Evolutionary conservation across 2,113 vertebrate species (phyloP).

Genomic region (Corvus hawaiiensis): DNA sequence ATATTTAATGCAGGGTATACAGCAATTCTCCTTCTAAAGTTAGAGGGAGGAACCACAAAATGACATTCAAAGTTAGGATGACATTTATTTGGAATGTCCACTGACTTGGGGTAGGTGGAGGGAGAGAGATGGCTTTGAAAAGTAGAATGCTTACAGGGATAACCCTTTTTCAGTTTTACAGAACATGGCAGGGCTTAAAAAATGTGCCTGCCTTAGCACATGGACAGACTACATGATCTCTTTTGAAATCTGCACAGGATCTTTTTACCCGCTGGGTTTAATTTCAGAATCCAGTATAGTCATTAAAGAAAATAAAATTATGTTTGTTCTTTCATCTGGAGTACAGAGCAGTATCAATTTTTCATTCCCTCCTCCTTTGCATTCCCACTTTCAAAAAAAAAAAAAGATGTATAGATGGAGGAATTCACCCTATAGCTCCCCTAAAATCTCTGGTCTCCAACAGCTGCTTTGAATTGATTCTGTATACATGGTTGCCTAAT

Average conservation of each 20-base stretch:
- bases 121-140: conserved; percentile 4
- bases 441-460: background rate
- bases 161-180: conserved; percentile 30
- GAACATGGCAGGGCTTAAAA: conserved; percentile 7
- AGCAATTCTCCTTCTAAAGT: conserved; percentile 6
- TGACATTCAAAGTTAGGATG: conserved; percentile 24
- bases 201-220: conserved; percentile 45
- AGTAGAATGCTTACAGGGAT: conserved; percentile 16
- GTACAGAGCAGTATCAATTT: conserved; percentile 19
- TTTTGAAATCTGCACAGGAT: conserved; percentile 61
- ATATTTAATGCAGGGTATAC: conserved; percentile 1
- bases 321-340: conserved; percentile 41
- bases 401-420: background rate
- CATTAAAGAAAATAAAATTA: conserved; percentile 55
- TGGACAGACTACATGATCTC: conserved; percentile 43
- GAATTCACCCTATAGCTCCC: conserved; percentile 22
- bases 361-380: conserved; percentile 53
- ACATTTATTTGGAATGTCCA: conserved; percentile 40
- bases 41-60: conserved; percentile 2
- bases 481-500: background rate
- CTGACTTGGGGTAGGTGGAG: background rate
- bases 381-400: conserved; percentile 9
- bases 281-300: conserved; percentile 40
- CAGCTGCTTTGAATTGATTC: conserved; percentile 49
- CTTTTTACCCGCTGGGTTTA: conserved; percentile 49